Conservation (phyloP, 2,888 invertebrate genomes). For the Athrips mouffetella region DNA sequence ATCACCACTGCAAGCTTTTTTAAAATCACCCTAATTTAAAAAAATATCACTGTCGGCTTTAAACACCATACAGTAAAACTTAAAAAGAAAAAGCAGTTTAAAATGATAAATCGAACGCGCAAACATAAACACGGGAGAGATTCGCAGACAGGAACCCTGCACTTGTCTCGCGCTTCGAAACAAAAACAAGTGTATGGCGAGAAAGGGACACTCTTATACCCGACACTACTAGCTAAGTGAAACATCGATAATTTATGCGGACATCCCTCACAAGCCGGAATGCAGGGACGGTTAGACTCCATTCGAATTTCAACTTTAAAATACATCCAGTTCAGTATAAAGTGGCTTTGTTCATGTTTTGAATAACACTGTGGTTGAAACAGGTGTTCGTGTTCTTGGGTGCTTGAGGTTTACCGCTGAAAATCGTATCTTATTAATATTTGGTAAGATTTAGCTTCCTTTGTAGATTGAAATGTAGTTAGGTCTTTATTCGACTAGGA, state of each 20-base stretch:
- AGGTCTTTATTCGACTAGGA: constrained; percentile 33
- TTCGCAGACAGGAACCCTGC: constrained; percentile 49
- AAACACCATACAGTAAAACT: background rate
- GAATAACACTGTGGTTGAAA: constrained; percentile 68
- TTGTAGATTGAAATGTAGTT: constrained; percentile 9
- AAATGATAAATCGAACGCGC: constrained; percentile 27
- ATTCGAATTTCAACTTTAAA: constrained; percentile 33
- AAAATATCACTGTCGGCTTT: too few species aligned
- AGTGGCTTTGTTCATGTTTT: constrained; percentile 27
- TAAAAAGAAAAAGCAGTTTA: background rate
- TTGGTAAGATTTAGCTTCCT: constrained; percentile 29
- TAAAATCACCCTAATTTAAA: too few species aligned
- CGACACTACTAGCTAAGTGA: constrained; percentile 53
- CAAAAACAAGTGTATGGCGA: constrained; percentile 71
- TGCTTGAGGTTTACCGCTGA: constrained; percentile 26
- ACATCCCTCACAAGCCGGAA: constrained; percentile 73
- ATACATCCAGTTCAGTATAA: background rate
- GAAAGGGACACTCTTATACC: constrained; percentile 61
- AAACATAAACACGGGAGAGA: constrained; percentile 37
- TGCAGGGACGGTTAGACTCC: constrained; percentile 34
- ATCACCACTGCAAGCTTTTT: too few species aligned
- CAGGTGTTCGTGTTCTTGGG: constrained; percentile 70
- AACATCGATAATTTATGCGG: constrained; percentile 77
- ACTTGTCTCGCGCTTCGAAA: constrained; percentile 57
- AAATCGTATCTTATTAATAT: constrained; percentile 24